A percentile compares a stretch with the other conserved stretches of the same genome.
Conservation (phyloP, 2,113 vertebrate genomes). For the Diadophis punctatus region DNA sequence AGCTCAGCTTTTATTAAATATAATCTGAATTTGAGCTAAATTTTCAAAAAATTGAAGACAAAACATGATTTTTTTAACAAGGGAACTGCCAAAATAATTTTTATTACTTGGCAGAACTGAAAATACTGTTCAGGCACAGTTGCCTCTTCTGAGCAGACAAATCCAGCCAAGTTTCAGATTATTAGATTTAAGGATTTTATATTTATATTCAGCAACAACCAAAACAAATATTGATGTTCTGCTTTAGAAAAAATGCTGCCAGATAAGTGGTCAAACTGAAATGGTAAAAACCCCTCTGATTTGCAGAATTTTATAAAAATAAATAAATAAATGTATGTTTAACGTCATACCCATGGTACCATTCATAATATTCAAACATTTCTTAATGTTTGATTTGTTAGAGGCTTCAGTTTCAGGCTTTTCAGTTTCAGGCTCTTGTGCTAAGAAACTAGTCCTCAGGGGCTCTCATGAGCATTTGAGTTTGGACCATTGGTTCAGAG, state of each 20-base stretch:
- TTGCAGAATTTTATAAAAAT: background rate
- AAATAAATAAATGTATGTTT: background rate
- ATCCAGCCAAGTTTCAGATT: background rate
- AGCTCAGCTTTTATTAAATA: background rate
- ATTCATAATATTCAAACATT: background rate
- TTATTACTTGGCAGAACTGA: background rate
- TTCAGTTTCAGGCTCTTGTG: background rate
- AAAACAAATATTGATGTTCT: background rate
- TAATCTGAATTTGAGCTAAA: background rate
- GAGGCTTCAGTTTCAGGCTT: background rate
- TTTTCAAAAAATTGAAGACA: background rate
- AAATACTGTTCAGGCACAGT: background rate
- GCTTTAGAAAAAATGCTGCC: background rate
- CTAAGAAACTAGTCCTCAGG: background rate
- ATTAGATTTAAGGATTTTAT: background rate
- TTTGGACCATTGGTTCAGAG: background rate
- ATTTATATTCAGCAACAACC: background rate
- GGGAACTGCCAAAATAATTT: background rate
- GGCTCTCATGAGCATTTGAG: background rate
- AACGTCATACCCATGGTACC: background rate
- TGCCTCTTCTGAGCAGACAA: background rate
- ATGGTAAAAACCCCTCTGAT: background rate
- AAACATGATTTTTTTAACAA: background rate
- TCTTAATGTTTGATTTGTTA: background rate
- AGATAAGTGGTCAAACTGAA: background rate